Conservation (phyloP, 2,797 vertebrate genomes). For the Malacoraja senta region DNA sequence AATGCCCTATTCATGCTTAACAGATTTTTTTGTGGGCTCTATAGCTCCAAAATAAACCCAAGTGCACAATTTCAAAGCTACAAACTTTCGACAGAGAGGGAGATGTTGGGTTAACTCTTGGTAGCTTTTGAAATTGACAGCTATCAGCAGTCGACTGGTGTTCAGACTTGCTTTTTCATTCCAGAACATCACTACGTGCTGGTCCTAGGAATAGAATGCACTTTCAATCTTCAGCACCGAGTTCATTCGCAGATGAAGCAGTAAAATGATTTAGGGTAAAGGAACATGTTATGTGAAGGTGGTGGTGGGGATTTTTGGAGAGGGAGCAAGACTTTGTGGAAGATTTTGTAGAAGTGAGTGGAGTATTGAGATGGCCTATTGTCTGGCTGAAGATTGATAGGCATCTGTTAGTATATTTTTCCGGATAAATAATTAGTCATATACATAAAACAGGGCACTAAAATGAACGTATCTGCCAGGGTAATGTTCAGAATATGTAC, state of each 20-base stretch:
- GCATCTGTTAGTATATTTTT: not conserved
- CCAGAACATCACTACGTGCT: not conserved
- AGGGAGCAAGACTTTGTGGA: too few species aligned
- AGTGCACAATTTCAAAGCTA: too few species aligned
- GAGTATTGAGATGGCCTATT: not conserved
- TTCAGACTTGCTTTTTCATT: not conserved
- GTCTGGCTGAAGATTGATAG: not conserved
- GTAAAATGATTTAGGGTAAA: not conserved
- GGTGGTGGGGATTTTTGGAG: too few species aligned
- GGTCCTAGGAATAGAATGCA: not conserved
- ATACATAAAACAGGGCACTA: not conserved
- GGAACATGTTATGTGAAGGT: too few species aligned
- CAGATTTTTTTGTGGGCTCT: too few species aligned
- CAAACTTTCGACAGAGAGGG: too few species aligned
- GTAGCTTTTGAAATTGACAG: not conserved
- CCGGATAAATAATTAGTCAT: not conserved
- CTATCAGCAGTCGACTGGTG: not conserved
- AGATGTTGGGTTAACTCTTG: not conserved
- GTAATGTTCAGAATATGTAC: not conserved
- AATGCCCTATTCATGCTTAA: too few species aligned
- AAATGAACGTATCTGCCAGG: not conserved
- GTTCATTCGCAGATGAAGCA: not conserved
- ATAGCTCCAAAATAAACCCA: too few species aligned
- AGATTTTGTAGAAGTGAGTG: not conserved
- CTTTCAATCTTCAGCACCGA: not conserved